A percentile compares a stretch with the other conserved stretches of the same genome.
These are phyloP conservation scores for Leptodactylus fallax DNA, from an alignment of 2,797 vertebrate genomes.

Conservation along the genomic window DNA sequence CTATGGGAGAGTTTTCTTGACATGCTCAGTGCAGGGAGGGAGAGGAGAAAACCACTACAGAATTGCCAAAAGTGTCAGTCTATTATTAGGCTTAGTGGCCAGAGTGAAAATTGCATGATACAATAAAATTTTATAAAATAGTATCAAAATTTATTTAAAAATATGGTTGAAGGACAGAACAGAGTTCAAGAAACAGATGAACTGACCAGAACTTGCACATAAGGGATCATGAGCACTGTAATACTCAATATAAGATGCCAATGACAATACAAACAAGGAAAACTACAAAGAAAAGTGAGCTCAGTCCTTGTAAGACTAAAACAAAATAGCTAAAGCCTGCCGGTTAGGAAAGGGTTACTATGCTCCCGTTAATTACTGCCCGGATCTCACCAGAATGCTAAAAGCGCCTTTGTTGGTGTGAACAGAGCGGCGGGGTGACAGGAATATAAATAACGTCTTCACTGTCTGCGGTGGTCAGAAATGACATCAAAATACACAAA, in stretches of 20 bases:
- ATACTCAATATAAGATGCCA: not conserved
- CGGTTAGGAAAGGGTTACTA: slow-evolving; percentile 29
- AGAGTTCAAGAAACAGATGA: no score
- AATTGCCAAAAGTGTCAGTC: no score
- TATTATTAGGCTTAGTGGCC: no score
- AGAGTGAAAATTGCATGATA: no score
- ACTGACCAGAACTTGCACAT: no score
- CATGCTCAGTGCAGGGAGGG: no score
- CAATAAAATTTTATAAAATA: no score
- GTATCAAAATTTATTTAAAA: no score
- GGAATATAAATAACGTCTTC: slow-evolving; percentile 54
- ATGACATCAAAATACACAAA: slow-evolving; percentile 38
- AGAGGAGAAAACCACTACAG: no score
- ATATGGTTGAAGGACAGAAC: no score
- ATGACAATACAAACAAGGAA: not conserved
- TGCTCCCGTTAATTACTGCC: not conserved
- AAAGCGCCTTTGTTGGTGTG: slow-evolving; percentile 49
- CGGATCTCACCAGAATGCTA: slow-evolving; percentile 15
- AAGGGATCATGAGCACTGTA: not conserved
- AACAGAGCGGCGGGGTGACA: slow-evolving; percentile 44
- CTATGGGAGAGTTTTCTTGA: no score
- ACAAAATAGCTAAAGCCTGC: no score
- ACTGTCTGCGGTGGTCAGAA: not conserved
- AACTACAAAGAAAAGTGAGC: not conserved
- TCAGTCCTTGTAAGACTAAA: not conserved